Evolutionary conservation across 2,888 invertebrate species (phyloP).

Genomic region (Drosophila barbarae): DNA sequence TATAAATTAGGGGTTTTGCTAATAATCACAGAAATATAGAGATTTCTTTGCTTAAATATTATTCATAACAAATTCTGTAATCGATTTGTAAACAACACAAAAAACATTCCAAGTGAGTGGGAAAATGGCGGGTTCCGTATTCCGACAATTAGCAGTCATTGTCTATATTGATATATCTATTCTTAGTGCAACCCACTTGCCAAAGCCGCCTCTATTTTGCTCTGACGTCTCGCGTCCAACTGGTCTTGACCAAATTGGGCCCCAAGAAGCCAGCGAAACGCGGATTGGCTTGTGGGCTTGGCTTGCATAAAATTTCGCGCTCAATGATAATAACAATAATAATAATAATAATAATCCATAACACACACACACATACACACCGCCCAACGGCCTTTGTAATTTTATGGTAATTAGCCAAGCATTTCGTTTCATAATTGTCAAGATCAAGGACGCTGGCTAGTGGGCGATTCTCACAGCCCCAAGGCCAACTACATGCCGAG

Average conservation of each 20-base stretch:
- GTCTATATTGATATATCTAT: conserved; percentile 3
- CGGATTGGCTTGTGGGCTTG: conserved; percentile 43
- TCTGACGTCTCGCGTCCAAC: conserved; percentile 46
- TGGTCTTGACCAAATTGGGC: conserved; percentile 57
- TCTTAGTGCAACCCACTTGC: conserved; percentile 8
- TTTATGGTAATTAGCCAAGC: conserved; percentile 64
- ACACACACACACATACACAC: neutral
- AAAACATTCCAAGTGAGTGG: neutral
- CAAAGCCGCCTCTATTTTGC: neutral
- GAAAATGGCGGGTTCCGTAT: conserved; percentile 6
- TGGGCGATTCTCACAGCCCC: conserved; percentile 19
- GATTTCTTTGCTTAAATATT: neutral
- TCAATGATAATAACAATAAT: conserved; percentile 26
- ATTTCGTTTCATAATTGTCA: conserved; percentile 63
- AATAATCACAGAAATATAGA: neutral
- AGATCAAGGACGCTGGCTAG: conserved; percentile 63
- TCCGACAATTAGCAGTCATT: conserved; percentile 9
- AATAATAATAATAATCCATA: conserved; percentile 24
- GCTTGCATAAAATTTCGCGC: conserved; percentile 33
- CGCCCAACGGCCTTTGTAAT: conserved; percentile 48
- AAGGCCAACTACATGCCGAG: conserved; percentile 42
- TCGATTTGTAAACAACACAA: conserved; percentile 16
- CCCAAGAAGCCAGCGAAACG: conserved; percentile 15
- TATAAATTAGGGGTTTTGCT: no score
- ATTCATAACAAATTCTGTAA: neutral